Percentiles rank a stretch among this genome's conserved stretches.
phyloP scores from a whole-genome alignment of 2,113 vertebrate genomes.

The Misgurnus anguillicaudatus region DNA sequence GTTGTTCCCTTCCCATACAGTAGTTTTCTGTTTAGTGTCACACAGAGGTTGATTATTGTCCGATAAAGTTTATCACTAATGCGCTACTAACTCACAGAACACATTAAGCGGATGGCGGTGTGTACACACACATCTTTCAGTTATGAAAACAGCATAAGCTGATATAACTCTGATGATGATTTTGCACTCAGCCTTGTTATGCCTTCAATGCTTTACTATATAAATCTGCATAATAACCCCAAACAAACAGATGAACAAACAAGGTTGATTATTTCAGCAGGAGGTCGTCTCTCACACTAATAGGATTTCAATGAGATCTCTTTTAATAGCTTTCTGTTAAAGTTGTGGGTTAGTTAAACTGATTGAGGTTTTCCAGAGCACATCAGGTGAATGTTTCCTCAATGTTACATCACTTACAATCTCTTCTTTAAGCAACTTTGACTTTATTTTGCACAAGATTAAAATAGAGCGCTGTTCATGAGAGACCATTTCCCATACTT shows the following conservation, averaged over 20 bases:
- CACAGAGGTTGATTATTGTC: not conserved
- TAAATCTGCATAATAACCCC: conserved; percentile 1
- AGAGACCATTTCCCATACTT: too few relatives aligned
- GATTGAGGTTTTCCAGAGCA: not conserved
- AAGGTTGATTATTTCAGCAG: conserved; percentile 12
- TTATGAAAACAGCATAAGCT: conserved; percentile 9
- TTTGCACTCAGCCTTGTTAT: not conserved
- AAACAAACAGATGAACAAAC: conserved; percentile 31
- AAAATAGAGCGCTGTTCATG: not conserved
- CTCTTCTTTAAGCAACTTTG: not conserved
- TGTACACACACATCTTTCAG: not conserved
- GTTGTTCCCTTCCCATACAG: too few relatives aligned
- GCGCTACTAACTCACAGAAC: not conserved
- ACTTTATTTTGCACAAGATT: too few relatives aligned
- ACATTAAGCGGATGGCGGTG: not conserved
- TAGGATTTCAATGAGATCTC: not conserved
- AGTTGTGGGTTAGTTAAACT: not conserved
- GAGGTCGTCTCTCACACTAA: not conserved
- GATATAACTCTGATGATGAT: not conserved
- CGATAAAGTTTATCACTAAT: not conserved
- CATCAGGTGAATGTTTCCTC: too few relatives aligned
- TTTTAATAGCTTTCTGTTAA: not conserved
- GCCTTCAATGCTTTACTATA: not conserved
- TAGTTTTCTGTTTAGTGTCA: not conserved
- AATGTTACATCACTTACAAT: too few relatives aligned